These are phyloP conservation scores for Tringa solitaria DNA, from an alignment of 2,113 vertebrate species.

Conservation along the genomic window DNA sequence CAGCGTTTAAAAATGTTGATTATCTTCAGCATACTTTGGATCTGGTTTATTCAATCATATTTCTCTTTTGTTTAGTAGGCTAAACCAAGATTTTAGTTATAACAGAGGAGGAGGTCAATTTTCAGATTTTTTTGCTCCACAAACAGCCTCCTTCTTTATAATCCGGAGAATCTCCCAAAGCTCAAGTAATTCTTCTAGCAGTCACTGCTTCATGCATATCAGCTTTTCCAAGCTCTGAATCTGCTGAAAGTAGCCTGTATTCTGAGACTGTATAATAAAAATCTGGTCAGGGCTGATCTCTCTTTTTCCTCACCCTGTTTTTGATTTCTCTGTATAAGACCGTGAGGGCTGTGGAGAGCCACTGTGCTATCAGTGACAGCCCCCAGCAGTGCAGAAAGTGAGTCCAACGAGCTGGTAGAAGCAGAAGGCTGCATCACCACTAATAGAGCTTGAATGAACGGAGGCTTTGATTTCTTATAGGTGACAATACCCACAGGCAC, in stretches of 20 bases:
- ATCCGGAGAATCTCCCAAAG: neutral
- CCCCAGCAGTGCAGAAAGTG: neutral
- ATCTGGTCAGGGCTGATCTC: neutral
- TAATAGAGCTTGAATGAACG: neutral
- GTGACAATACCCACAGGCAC: neutral
- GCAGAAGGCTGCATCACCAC: neutral
- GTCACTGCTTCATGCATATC: neutral
- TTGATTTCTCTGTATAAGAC: neutral
- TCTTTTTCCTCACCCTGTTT: neutral
- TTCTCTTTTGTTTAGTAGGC: neutral
- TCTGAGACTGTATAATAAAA: neutral
- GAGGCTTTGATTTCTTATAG: neutral
- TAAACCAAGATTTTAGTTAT: slow-evolving; percentile 5
- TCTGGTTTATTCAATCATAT: neutral
- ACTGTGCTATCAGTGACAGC: neutral
- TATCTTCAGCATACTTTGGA: neutral
- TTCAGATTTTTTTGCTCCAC: neutral
- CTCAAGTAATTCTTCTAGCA: neutral
- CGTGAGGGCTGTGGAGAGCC: neutral
- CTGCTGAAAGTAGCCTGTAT: neutral
- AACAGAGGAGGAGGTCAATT: neutral
- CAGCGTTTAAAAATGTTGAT: slow-evolving; percentile 7
- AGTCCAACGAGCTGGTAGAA: fast-evolving
- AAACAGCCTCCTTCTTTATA: neutral
- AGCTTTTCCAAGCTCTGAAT: neutral